These are phyloP conservation scores for Cantharis nigra DNA, from an alignment of 2,888 invertebrate genomes.

Conservation along the genomic window DNA sequence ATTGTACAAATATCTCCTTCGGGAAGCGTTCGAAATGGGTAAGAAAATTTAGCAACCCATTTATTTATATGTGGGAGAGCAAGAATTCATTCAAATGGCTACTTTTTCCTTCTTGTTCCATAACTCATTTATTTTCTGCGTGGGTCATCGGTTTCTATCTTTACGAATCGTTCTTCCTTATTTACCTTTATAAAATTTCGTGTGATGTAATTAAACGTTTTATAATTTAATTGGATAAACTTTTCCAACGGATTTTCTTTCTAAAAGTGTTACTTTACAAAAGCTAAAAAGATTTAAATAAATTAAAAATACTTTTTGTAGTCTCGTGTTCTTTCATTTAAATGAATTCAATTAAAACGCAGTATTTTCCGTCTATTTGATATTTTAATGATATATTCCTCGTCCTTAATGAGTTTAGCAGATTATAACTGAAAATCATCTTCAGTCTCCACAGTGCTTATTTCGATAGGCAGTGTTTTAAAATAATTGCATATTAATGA, in stretches of 20 bases:
- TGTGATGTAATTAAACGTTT: neutral
- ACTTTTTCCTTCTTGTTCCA: neutral
- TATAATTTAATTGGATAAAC: neutral
- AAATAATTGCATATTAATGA: neutral
- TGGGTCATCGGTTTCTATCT: conserved; percentile 1
- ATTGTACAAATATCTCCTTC: conserved; percentile 5
- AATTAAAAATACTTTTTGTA: neutral
- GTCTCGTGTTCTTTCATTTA: neutral
- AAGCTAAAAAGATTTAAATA: neutral
- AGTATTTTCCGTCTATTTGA: neutral
- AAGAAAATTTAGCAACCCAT: neutral
- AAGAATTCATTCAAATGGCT: neutral
- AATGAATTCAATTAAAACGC: neutral
- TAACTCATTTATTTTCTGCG: neutral
- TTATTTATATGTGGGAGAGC: conserved; percentile 1
- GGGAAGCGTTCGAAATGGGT: conserved; percentile 5
- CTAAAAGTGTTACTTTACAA: neutral
- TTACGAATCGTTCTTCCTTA: neutral
- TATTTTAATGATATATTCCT: neutral
- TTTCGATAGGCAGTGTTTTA: neutral
- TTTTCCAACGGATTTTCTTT: neutral
- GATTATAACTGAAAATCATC: neutral
- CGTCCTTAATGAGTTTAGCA: neutral
- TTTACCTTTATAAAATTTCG: neutral
- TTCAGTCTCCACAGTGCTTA: neutral